Evolutionary conservation across 2,888 invertebrate genomes (phyloP), one percentile per base, ranked within the genome.

Genomic region (Ganaspis brasiliensis): DNA sequence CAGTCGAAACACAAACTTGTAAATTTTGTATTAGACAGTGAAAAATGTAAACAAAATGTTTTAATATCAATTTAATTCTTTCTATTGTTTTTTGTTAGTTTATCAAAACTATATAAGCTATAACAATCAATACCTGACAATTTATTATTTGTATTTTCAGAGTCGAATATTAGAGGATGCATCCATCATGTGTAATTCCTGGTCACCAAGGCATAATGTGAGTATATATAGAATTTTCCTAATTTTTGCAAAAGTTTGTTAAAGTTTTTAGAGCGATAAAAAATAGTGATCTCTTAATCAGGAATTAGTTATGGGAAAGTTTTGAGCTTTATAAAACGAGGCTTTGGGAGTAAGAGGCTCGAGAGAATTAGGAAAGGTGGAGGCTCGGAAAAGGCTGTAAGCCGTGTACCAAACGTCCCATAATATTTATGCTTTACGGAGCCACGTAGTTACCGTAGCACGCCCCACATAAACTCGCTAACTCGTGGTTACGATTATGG

Each of bases 121-220:
- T 31, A 49, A 49, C n/a, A 49, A 16, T 49, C 16, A 16, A 16
- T 49, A 10, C 16, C n/a, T 37, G 24, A 24, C 12, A 24, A 31
- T 59, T 74, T 35, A 72, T 57, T 35, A 40, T 24, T 26, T 73
- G 70, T 74, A 83, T 81, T 87, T 87, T 12, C 96, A 97, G 97
- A 96, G 96, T 93, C 96, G 97, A 91, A 96, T 97, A 92, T 93
- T 97, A 93, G 97, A 97, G 93, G 97, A 97, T 93, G 96, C 96
- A 84, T 96, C 97, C 89, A 94, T 97, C 91, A 96, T 97, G 96
- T 97, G 97, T 94, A 97, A 97, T 93, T 96, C 97, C 81, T 97
- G 97, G 97, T 96, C 97, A 89, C 96, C 97, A 82, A 94, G 97
- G 91, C 96, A 97, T 92, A 97, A 97, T 92, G 97, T 97, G 94